A percentile compares a stretch with the other conserved stretches of the same genome.
These are phyloP conservation scores for Heliconius cydno DNA, from an alignment of 2,888 invertebrate genomes.

Conservation along the genomic window DNA sequence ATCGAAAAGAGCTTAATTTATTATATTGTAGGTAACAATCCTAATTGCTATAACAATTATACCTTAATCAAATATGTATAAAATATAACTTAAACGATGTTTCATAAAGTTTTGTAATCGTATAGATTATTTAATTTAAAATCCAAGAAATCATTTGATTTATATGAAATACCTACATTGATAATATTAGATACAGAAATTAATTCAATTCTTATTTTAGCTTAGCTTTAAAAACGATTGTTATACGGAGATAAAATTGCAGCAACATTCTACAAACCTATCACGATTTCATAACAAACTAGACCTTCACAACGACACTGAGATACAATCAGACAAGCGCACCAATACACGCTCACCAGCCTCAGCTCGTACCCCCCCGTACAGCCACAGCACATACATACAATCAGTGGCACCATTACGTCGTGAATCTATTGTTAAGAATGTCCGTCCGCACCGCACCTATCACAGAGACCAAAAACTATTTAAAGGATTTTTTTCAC, in stretches of 20 bases:
- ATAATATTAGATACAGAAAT: background rate
- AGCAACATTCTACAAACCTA: slow-evolving; percentile 39
- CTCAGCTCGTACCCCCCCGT: slow-evolving; percentile 20
- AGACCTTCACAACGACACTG: slow-evolving; percentile 45
- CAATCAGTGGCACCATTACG: slow-evolving; percentile 80
- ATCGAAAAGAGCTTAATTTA: background rate
- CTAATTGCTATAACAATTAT: background rate
- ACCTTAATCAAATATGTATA: background rate
- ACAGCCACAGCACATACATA: slow-evolving; percentile 58
- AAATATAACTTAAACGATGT: background rate
- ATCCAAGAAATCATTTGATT: background rate
- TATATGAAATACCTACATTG: background rate
- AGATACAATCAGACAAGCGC: slow-evolving; percentile 43
- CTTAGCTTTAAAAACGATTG: background rate
- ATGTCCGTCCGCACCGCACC: slow-evolving; percentile 69
- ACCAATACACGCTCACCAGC: slow-evolving; percentile 34
- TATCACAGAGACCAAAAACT: slow-evolving; percentile 74
- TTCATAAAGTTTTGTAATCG: background rate
- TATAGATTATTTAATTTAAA: background rate
- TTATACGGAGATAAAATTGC: slow-evolving; percentile 26
- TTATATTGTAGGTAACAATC: background rate
- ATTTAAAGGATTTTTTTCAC: slow-evolving; percentile 54
- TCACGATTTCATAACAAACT: slow-evolving; percentile 44
- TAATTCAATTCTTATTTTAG: background rate
- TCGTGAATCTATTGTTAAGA: slow-evolving; percentile 76